Conservation (phyloP, 2,797 vertebrate species). For the Pristis pectinata region DNA sequence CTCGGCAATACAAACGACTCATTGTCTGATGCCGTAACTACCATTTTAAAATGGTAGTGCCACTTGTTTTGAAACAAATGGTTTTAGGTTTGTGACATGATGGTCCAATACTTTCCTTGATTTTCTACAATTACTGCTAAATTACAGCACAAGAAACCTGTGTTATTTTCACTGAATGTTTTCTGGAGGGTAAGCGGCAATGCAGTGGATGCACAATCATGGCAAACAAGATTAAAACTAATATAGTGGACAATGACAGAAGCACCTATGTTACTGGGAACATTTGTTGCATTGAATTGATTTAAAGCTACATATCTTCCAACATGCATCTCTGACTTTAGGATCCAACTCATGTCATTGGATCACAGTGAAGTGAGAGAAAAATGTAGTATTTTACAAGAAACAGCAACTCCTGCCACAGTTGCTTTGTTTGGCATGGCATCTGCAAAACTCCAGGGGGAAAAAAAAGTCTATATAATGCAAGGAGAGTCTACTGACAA, state of each 20-base stretch:
- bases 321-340: not conserved
- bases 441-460: not conserved
- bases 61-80: not conserved
- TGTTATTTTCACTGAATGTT: not conserved
- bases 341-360: not conserved
- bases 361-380: not conserved
- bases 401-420: not conserved
- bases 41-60: conserved; percentile 2
- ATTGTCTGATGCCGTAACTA: not conserved
- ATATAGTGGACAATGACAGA: not conserved
- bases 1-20: not conserved
- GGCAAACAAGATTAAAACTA: not conserved
- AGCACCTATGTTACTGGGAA: not conserved
- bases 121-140: not conserved
- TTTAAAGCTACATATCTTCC: not conserved
- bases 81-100: not conserved
- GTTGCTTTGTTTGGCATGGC: conserved; percentile 2
- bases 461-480: conserved; percentile 54
- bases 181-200: not conserved
- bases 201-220: not conserved
- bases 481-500: conserved; percentile 61
- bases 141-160: not conserved
- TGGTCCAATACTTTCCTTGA: not conserved
- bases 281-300: not conserved
- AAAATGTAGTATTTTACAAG: not conserved